Conservation (phyloP, 1,140 invertebrate genomes). For the Brachionus rubens region DNA sequence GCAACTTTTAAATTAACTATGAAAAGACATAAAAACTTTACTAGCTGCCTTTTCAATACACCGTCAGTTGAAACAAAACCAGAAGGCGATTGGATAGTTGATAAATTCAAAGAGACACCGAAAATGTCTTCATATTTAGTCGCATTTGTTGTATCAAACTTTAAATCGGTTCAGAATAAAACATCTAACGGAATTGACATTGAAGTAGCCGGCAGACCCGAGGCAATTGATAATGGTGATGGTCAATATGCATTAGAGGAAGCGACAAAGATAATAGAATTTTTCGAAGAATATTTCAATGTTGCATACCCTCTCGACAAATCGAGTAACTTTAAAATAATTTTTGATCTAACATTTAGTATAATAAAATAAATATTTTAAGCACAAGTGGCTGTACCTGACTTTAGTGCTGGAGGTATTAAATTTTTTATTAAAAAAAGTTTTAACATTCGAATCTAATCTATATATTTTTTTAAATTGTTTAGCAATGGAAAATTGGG, state of each 20-base stretch:
- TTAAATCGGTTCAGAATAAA: slow-evolving; percentile 74
- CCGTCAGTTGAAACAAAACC: background rate
- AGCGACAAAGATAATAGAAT: slow-evolving; percentile 49
- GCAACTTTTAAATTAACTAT: slow-evolving; percentile 68
- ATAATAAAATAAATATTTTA: too few species aligned
- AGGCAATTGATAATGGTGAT: slow-evolving; percentile 21
- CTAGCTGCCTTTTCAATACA: slow-evolving; percentile 26
- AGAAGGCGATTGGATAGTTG: slow-evolving; percentile 5
- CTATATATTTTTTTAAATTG: slow-evolving; percentile 62
- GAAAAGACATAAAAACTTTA: slow-evolving; percentile 23
- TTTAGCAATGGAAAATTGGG: slow-evolving; percentile 90
- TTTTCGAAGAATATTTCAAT: slow-evolving; percentile 46
- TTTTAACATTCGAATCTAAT: slow-evolving; percentile 63
- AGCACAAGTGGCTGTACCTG: slow-evolving; percentile 61
- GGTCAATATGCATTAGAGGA: slow-evolving; percentile 51
- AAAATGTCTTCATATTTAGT: slow-evolving; percentile 63
- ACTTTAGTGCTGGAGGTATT: slow-evolving; percentile 60
- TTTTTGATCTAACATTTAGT: too few species aligned
- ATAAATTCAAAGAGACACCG: slow-evolving; percentile 49
- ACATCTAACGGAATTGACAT: slow-evolving; percentile 82
- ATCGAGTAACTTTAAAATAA: slow-evolving; percentile 64
- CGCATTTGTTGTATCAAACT: slow-evolving; percentile 61
- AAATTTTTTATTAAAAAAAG: background rate
- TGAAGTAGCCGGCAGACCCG: slow-evolving; percentile 12
- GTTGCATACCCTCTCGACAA: slow-evolving; percentile 53